Conservation (phyloP, 2,113 vertebrate species). For the Alectura lathami region DNA sequence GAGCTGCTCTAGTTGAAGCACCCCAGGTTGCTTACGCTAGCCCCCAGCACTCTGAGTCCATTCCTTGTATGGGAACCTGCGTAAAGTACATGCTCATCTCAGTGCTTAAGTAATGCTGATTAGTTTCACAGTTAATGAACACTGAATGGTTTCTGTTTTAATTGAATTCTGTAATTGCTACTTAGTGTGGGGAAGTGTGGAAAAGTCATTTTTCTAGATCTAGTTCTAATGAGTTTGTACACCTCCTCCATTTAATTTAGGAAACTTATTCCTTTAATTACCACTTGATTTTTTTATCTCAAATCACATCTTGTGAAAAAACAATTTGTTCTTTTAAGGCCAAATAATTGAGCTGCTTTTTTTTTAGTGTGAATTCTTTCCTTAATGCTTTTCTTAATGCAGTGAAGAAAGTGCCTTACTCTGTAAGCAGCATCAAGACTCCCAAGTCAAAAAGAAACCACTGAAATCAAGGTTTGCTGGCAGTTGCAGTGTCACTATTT, state of each 20-base stretch:
- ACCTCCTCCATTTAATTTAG: not conserved
- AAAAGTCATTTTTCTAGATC: not conserved
- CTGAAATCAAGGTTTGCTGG: not conserved
- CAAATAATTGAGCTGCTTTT: not conserved
- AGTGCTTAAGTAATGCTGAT: not conserved
- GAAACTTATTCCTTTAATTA: conserved; percentile 8
- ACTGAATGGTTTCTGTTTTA: conserved; percentile 17
- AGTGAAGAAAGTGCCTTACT: not conserved
- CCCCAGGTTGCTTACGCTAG: not conserved
- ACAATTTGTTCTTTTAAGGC: not conserved
- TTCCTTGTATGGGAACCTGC: not conserved
- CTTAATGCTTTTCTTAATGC: not conserved
- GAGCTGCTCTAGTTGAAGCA: fast-evolving
- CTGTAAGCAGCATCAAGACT: not conserved
- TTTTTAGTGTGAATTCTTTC: not conserved
- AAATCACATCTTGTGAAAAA: not conserved
- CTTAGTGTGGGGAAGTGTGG: not conserved
- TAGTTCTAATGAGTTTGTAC: not conserved
- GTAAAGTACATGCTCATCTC: not conserved
- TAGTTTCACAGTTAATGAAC: not conserved
- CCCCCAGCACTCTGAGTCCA: fast-evolving
- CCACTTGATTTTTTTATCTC: not conserved
- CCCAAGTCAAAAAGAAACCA: not conserved
- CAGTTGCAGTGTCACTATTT: not conserved
- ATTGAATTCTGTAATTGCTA: not conserved